Evolutionary conservation across 2,888 invertebrate species (phyloP), one percentile per base, ranked within the genome.

Genomic region (Pammene aurita): DNA sequence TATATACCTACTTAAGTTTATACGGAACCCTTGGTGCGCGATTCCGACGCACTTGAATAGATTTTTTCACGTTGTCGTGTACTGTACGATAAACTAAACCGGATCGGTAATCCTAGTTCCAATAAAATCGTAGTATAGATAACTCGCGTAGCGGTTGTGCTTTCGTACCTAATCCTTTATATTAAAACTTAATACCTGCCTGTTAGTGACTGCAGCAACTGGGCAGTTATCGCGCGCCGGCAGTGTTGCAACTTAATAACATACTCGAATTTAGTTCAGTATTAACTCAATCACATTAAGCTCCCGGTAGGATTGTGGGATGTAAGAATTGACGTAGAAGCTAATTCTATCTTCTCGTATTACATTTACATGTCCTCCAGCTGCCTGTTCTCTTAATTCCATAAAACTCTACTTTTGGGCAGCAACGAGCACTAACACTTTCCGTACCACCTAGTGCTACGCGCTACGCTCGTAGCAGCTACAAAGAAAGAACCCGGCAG

Each of bases 61-160:
- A n/a, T 26, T 26, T 26, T 26, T 26, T 26, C 26, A n/a, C n/a
- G n/a, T n/a, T 26, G 1, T 26, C 26, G 26, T 26, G 4, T 6
- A 44, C n/a, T n/a, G 6, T 44, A 44, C n/a, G 4, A 44, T 26
- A 44, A 6, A 5, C 5, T n/a, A 44, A 6, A 13, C n/a, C n/a
- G n/a, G 44, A n/a, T 14, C 5, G 16, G 11, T 44, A 44, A 58
- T 58, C 57, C 57, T 13, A 46, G 42, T n/a, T 26, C 42, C 26
- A 26, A 26, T 57, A 18, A 42, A 58, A 44, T 42, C 42, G 26
- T 5, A 7, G 42, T 46, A 26, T 26, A 26, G 26, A 26, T 14
- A 46, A 46, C n/a, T 46, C 42, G 41, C 42, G n/a, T 58, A 41
- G 18, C 42, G 1, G 18, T 56, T 41, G 2, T n/a, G 26, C 18